Base-by-base conservation (phyloP, 2,113 vertebrate genomes). In the Puntigrus tetrazona region DNA sequence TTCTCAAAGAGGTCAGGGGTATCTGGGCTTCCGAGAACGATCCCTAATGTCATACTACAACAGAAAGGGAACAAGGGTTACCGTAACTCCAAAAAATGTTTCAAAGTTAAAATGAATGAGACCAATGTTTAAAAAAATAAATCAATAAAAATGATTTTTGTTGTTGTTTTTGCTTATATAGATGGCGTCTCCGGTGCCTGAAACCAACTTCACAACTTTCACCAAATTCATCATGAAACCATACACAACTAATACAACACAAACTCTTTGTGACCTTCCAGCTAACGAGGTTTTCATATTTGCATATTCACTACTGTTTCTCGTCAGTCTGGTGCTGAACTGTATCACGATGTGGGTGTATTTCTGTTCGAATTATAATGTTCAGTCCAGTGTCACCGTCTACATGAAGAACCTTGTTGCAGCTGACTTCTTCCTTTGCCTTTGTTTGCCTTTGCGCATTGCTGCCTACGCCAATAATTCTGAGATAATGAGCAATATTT, bases 361-460 rank as follows among this genome's bases (percentile, higher is more conserved):
- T 78, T 93, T 93, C 89, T 93, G 89, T 67, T 52, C 38, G 0
- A 27, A 78, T 70, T 83, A 41, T 9, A 65, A 34, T 36, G 78
- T 41, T n/a, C 61, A 3, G 7, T 38, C 29, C 86, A 90, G 90
- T 9, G 85, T 95, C 14, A 92, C 87, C 0, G 29, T 95, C 61
- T 95, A 93, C 87, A 88, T 95, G 78, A 91, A 91, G 89, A 94
- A 94, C 89, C 88, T 95, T 82, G 93, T 88, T 0, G 91, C 88
- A 0, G 89, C 94, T 0, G 94, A 95, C 86, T 92, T 94, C 84
- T 85, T 94, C 41, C 79, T 94, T 81, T 89, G 91, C 61, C 90
- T 94, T 67, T 89, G 90, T 38, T 86, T 94, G 31, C 92, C 92
- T 0, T 5, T 93, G 4, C 87, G 90, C 3, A 91, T 94, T n/a